Base-by-base conservation (phyloP, 23 tunicate species). In the Aplidium turbinatum region DNA sequence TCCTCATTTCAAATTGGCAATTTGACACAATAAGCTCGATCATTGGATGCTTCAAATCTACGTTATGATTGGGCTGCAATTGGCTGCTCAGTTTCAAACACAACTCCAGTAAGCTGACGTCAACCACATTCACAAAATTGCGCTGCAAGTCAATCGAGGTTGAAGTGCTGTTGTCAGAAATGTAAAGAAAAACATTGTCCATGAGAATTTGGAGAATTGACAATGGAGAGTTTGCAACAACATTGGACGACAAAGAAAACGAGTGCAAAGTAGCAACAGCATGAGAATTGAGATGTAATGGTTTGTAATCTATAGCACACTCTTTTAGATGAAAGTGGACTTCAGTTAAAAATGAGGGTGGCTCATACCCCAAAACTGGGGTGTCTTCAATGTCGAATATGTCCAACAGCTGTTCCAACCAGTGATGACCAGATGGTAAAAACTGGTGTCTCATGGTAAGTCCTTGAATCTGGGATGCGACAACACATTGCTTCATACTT, bases 331-430 rank as follows among this genome's bases (percentile, higher is more conserved):
- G 77, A 31, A 94, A 48, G 70, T 94, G 90, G 45, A 75, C 67
- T 63, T 84, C 85, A 31, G 96, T 94, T 29, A 94, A 13, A 38
- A 76, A 63, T 1, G 86, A 21, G 7, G 99, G 99, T 0, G 92
- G 91, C 56, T 78, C 75, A 48, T 94, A 94, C 0, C 99, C 99
- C 42, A 87, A 24, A 30, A 89, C 88, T 36, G 66, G 57, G n/a
- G 57, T 72, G 33, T 93, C 98, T 47, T 73, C 3, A 5, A 91
- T 64, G 47, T 81, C 85, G 31, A 93, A 76, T 19, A 93, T 75
- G 25, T 76, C 80, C 31, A 76, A 26, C 68, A 80, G 57, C 54
- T 87, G 94, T 27, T 87, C 94, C 5, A 80, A 47, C 86, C 86
- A 87, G 39, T 53, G 65, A 5, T 74, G 57, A 19, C 86, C 94